Conservation (phyloP, 1,140 invertebrate species). For the Zaprionus ornatus region DNA sequence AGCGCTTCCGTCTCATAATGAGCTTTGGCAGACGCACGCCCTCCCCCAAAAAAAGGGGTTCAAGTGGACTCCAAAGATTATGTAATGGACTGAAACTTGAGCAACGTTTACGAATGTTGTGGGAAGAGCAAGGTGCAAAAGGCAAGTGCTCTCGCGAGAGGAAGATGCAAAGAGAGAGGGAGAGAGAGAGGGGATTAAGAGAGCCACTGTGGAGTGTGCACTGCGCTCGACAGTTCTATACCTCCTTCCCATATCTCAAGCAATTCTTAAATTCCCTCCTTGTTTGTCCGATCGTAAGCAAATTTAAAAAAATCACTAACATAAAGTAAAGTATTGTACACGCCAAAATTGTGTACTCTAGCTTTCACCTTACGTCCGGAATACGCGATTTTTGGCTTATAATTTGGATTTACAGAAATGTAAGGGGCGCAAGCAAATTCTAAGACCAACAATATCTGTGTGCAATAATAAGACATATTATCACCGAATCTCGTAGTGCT, state of each 20-base stretch:
- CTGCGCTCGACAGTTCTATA: too few species aligned
- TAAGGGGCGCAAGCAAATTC: not conserved
- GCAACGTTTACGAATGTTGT: not conserved
- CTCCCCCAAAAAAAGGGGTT: not conserved
- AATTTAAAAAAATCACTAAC: too few species aligned
- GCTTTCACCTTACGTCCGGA: too few species aligned
- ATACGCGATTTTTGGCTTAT: not conserved
- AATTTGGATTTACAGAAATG: not conserved
- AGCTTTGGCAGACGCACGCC: not conserved
- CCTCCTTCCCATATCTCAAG: too few species aligned
- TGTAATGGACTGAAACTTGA: not conserved
- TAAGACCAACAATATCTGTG: not conserved
- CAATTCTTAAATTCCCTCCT: not conserved
- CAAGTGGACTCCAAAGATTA: not conserved
- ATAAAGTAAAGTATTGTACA: too few species aligned
- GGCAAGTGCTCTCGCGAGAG: not conserved
- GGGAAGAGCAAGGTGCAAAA: not conserved
- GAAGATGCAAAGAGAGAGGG: not conserved
- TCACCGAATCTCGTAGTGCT: not conserved
- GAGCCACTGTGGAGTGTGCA: too few species aligned
- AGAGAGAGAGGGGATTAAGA: too few species aligned
- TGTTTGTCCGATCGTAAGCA: too few species aligned
- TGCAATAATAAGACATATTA: not conserved
- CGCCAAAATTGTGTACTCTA: too few species aligned
- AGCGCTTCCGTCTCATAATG: constrained; percentile 69